A percentile compares a stretch with the other conserved stretches of the same genome.
phyloP scores from a whole-genome alignment of 2,113 vertebrate genomes.

The Cephalopterus ornatus region DNA sequence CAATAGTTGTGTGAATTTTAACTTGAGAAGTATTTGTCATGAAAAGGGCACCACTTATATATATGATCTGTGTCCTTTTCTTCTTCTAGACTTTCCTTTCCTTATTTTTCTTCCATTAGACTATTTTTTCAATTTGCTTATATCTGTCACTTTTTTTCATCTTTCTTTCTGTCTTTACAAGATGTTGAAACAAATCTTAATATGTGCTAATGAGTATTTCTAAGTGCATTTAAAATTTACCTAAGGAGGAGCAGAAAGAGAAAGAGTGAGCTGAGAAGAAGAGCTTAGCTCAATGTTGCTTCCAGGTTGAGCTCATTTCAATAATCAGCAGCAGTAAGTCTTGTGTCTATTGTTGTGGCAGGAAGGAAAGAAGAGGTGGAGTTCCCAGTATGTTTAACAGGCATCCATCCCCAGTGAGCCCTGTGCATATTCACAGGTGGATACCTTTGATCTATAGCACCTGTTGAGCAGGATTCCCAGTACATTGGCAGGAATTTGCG shows the following conservation, averaged over 20 bases:
- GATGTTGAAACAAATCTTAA: not conserved
- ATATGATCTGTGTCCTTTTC: not conserved
- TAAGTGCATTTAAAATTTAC: not conserved
- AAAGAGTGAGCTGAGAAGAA: not conserved
- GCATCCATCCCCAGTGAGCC: accelerated
- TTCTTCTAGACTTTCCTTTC: not conserved
- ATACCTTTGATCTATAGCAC: not conserved
- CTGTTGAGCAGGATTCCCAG: not conserved
- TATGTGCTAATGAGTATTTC: not conserved
- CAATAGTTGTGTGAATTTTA: not conserved
- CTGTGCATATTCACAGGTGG: not conserved
- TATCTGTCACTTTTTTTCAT: not conserved
- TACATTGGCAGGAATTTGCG: not conserved
- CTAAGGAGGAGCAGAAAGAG: not conserved
- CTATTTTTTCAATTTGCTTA: not conserved
- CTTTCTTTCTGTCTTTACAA: not conserved
- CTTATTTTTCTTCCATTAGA: not conserved
- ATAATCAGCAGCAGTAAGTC: not conserved
- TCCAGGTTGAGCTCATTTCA: not conserved
- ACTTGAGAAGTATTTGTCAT: not conserved
- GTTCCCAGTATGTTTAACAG: not conserved
- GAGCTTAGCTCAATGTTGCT: not conserved
- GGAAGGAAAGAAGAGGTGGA: not conserved
- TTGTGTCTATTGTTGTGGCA: not conserved
- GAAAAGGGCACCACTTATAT: not conserved